phyloP scores from a whole-genome alignment of 2,888 invertebrate genomes.

The Himalopsyche japonica region DNA sequence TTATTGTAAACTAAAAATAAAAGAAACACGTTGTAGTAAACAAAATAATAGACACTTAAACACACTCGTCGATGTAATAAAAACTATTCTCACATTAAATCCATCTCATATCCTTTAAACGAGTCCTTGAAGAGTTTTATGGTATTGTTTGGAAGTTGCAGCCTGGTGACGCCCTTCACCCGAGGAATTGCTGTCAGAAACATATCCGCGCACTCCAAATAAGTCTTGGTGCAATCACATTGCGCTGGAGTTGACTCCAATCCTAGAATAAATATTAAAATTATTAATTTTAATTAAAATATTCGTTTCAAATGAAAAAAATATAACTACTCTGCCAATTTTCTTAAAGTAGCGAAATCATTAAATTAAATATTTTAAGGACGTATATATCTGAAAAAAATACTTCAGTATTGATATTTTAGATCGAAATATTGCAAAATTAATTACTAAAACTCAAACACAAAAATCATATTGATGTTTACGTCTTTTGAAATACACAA shows the following conservation, averaged over 20 bases:
- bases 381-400: no score
- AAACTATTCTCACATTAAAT: conserved; percentile 10
- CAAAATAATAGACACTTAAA: background rate
- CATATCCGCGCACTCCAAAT: conserved; percentile 5
- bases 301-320: no score
- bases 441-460: no score
- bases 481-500: no score
- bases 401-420: no score
- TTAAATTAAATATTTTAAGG: no score
- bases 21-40: background rate
- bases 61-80: background rate
- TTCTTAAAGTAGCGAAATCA: no score
- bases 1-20: background rate
- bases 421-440: no score
- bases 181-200: background rate
- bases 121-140: conserved; percentile 20
- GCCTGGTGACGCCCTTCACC: background rate
- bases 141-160: conserved; percentile 20
- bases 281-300: no score
- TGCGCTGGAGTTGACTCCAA: background rate
- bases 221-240: conserved; percentile 6
- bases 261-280: background rate
- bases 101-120: conserved; percentile 7
- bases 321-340: no score
- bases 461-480: no score